These are phyloP conservation scores for Pachycephus smyrnensis DNA, from an alignment of 2,888 invertebrate species.

Conservation along the genomic window DNA sequence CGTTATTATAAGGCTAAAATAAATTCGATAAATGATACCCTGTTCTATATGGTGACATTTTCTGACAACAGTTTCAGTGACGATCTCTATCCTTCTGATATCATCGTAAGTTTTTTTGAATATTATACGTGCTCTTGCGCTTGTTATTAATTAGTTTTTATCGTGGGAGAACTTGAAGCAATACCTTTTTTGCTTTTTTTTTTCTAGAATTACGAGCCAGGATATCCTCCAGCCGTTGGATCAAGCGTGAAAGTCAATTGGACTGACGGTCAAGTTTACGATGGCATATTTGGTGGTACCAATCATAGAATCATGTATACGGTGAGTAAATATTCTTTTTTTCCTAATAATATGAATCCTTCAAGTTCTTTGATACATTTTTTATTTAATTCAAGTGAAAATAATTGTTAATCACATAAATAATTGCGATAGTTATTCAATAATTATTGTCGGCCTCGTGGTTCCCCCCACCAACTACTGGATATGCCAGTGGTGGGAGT, in stretches of 20 bases:
- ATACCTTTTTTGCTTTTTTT: neutral
- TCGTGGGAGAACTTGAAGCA: neutral
- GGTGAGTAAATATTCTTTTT: conserved; percentile 52
- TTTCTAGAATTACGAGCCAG: conserved; percentile 53
- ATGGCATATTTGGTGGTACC: conserved; percentile 67
- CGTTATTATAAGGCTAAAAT: conserved; percentile 73
- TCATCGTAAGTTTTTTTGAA: conserved; percentile 65
- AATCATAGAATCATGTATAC: conserved; percentile 64
- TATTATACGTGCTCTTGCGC: neutral
- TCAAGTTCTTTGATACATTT: neutral
- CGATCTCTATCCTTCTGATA: conserved; percentile 71
- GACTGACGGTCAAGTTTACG: conserved; percentile 69
- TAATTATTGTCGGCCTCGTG: no score
- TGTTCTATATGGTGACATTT: conserved; percentile 74
- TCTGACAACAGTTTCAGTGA: conserved; percentile 73
- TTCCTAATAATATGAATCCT: neutral
- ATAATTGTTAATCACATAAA: no score
- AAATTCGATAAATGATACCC: conserved; percentile 65
- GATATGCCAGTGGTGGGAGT: no score
- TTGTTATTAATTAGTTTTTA: neutral
- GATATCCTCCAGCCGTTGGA: conserved; percentile 65
- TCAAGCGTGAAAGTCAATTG: conserved; percentile 70
- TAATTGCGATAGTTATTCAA: no score
- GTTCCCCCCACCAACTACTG: no score
- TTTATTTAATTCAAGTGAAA: no score